Evolutionary conservation across 2,888 invertebrate species (phyloP).

Genomic region (Euzetes globulus): DNA sequence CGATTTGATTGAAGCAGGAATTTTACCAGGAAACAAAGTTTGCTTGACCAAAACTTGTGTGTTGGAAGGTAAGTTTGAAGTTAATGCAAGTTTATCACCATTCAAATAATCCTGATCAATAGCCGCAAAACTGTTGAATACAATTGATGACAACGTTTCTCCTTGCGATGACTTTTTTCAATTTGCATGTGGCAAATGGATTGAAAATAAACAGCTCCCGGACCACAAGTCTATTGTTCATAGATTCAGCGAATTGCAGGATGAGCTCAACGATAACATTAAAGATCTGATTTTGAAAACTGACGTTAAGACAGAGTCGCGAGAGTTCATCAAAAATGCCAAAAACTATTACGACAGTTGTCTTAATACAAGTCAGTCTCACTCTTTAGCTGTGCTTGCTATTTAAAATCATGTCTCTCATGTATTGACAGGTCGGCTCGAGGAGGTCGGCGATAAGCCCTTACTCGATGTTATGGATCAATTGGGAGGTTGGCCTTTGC

Average conservation of each 20-base stretch:
- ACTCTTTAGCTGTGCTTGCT: neutral
- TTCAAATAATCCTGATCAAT: neutral
- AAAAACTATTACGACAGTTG: conserved; percentile 47
- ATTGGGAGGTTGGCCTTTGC: conserved; percentile 31
- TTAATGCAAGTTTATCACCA: neutral
- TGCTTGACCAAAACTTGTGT: conserved; percentile 71
- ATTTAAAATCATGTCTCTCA: conserved; percentile 10
- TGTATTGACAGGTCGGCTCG: conserved; percentile 6
- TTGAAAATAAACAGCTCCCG: conserved; percentile 44
- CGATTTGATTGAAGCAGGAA: neutral
- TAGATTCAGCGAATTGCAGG: conserved; percentile 12
- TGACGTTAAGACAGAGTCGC: conserved; percentile 42
- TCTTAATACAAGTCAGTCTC: conserved; percentile 46
- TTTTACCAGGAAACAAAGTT: conserved; percentile 46
- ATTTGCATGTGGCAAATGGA: conserved; percentile 68
- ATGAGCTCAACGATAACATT: conserved; percentile 24
- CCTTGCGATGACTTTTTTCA: conserved; percentile 76
- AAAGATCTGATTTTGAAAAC: conserved; percentile 43
- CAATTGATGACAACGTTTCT: conserved; percentile 62
- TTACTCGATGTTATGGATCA: conserved; percentile 4
- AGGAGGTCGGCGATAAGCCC: conserved; percentile 25
- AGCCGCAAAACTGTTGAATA: conserved; percentile 63
- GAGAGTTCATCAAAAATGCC: conserved; percentile 44
- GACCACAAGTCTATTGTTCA: conserved; percentile 8
- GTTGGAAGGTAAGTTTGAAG: conserved; percentile 62